Base-by-base conservation (phyloP, 1,140 invertebrate genomes). In the Dreissena rostriformis region DNA sequence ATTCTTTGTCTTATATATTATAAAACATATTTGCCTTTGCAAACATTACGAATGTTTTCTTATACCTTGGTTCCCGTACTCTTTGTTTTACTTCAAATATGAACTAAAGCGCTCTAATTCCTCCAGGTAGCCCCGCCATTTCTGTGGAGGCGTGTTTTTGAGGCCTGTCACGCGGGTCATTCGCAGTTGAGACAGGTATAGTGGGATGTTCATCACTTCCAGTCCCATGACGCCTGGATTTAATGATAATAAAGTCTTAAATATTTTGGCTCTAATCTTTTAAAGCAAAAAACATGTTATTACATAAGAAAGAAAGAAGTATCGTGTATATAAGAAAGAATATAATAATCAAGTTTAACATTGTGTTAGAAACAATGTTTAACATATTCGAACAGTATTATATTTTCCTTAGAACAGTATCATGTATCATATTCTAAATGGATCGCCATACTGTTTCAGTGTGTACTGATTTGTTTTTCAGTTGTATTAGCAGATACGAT, bases 31-130 rank as follows among this genome's bases (percentile, higher is more conserved):
- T 22, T 63, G 2, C 24, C 24, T 8, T 39, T 39, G 8, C 2
- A 39, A 5, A 39, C 7, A 15, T 22, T 63, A 63, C 24, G 11
- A 5, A 5, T 4, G 61, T 63, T 22, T 39, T 39, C 39, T 39
- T 52, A 39, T 71, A 82, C 79, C 67, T 74, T 29, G 57, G 17
- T 82, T 82, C 51, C 79, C 79, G 26, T 63, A 82, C 22, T 70
- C 51, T 61, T 70, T 66, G 26, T 80, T 53, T 52, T 67, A 80
- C 22, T 80, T 63, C 7, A 80, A 39, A 57, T 19, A n/a, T 0
- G 51, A 7, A 19, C 61, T n/a, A 14, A 52, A 17, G 24, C 65
- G 63, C 11, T 70, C 67, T 26, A 82, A 39, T 66, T 82, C 79
- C 22, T 82, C 22, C 29, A 70, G 79, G 68, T 82, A 67, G 11